Base-by-base conservation (phyloP, 2,113 vertebrate genomes). In the Laterallus jamaicensis region DNA sequence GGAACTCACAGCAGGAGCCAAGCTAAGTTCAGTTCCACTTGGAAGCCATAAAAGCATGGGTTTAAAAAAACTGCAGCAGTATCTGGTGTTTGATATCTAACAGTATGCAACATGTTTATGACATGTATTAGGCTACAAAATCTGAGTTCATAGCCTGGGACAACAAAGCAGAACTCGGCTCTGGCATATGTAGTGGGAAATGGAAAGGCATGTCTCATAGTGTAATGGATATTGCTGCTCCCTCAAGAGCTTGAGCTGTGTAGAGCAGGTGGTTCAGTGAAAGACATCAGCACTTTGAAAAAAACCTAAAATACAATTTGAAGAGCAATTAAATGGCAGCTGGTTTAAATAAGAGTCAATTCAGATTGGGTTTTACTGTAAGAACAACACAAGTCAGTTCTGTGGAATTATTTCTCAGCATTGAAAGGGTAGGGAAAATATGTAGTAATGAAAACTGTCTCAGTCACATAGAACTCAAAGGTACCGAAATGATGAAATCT, bases 51-150 rank as follows among this genome's bases (percentile, higher is more conserved):
- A 98, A 98, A 97, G 56, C 69, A 89, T 2, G 91, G 86, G 80
- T 96, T 96, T 94, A 90, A 95, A 95, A 96, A 93, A 93, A 93
- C 89, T 86, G 95, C 95, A 92, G 81, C 54, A 35, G 64, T 40
- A 95, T 94, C 97, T 98, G 97, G 95, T 82, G 83, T 95, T 97
- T 94, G 97, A 96, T 94, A 96, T 94, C 93, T 85, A 95, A 96
- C 86, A 96, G 95, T 95, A 94, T 22, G 92, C 80, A 97, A 90
- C 93, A 97, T 91, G 91, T 97, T 97, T 97, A 97, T 80, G 93
- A 92, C 85, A 88, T 58, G 83, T 77, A 94, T 92, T 91, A 97
- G 88, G 92, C 96, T 81, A 88, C 95, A 89, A 88, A 91, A 95
- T 94, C 81, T 32, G 95, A 87, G 86, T 93, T 96, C 95, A 93